Evolutionary conservation across 2,797 vertebrate species (phyloP).

Genomic region (Platyrinchus mystaceus): DNA sequence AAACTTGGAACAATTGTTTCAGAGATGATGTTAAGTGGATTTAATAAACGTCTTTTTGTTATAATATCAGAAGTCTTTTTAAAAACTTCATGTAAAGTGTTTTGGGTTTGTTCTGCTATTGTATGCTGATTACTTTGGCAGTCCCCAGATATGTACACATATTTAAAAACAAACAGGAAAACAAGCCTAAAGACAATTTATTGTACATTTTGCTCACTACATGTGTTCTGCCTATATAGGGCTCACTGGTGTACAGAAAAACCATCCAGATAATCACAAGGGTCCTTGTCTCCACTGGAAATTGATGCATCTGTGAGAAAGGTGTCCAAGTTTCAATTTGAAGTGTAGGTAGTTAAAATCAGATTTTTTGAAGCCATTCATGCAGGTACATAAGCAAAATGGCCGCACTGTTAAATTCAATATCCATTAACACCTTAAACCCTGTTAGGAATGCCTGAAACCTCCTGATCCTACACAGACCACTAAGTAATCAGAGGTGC

Average conservation of each 20-base stretch:
- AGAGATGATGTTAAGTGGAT: not conserved
- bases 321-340: not conserved
- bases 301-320: not conserved
- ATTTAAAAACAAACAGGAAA: not conserved
- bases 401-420: not conserved
- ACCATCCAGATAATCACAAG: not conserved
- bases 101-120: not conserved
- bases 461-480: not conserved
- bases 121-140: not conserved
- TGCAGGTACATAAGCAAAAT: not conserved
- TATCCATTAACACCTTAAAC: not conserved
- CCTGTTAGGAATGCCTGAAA: not conserved
- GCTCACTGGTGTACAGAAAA: not conserved
- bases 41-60: not conserved
- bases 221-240: not conserved
- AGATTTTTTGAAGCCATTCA: not conserved
- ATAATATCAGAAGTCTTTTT: not conserved
- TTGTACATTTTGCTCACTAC: not conserved
- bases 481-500: not conserved
- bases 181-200: not conserved
- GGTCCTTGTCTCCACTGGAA: not conserved
- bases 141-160: not conserved
- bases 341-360: not conserved
- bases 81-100: not conserved
- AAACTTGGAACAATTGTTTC: constrained; percentile 29